These are phyloP conservation scores for Megalops atlanticus DNA, from an alignment of 2,113 vertebrate genomes.

Conservation along the genomic window DNA sequence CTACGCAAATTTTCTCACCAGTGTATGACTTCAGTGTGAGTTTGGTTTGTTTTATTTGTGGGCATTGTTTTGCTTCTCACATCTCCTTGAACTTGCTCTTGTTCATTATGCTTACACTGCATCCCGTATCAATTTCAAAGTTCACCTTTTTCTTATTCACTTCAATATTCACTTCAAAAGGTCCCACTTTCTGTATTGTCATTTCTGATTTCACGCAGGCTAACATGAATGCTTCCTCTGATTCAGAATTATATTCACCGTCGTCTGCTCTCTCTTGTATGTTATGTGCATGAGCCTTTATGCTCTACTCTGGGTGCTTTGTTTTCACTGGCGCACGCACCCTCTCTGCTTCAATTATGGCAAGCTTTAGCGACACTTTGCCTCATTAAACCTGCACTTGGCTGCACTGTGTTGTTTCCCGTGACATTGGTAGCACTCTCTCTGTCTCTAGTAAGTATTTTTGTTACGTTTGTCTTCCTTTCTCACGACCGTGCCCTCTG, in stretches of 20 bases:
- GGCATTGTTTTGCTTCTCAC: not conserved
- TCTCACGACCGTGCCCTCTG: not conserved
- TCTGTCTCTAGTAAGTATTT: not conserved
- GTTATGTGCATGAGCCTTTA: not conserved
- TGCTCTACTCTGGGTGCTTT: slow-evolving; percentile 11
- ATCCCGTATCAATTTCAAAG: slow-evolving; percentile 28
- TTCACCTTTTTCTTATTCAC: too few relatives aligned
- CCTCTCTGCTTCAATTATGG: not conserved
- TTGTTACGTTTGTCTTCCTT: not conserved
- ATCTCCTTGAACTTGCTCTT: not conserved
- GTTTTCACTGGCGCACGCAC: not conserved
- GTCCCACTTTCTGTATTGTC: slow-evolving; percentile 10
- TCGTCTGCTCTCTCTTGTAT: slow-evolving; percentile 1
- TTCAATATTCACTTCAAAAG: not conserved
- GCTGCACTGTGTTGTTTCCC: slow-evolving; percentile 20
- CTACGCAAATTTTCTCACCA: slow-evolving; percentile 11
- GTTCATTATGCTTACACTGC: slow-evolving; percentile 22
- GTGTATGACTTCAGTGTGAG: slow-evolving; percentile 20
- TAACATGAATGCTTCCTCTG: slow-evolving; percentile 7
- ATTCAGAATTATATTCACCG: slow-evolving; percentile 6
- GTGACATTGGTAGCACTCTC: not conserved
- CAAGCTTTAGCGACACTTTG: slow-evolving; percentile 11
- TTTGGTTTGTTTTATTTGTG: not conserved
- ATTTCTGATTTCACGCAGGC: not conserved
- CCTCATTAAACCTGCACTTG: slow-evolving; percentile 25